Conservation (phyloP, 1,140 invertebrate species). For the Armadillidium nasatum region DNA sequence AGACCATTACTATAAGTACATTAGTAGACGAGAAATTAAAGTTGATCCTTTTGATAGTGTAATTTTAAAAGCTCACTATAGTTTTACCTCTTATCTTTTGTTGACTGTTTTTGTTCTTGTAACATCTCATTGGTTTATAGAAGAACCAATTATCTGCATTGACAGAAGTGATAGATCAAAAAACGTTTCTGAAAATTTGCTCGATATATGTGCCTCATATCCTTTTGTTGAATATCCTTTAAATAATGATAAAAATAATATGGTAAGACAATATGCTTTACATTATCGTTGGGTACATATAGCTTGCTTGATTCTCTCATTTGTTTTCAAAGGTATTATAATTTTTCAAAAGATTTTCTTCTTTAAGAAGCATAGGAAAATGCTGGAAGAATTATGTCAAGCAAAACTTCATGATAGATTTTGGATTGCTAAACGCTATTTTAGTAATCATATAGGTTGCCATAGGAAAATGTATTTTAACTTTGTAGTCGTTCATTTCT, state of each 20-base stretch:
- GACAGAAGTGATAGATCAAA: not conserved
- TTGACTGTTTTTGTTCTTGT: not conserved
- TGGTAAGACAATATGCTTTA: not conserved
- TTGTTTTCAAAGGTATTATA: not conserved
- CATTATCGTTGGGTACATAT: not conserved
- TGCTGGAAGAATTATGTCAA: not conserved
- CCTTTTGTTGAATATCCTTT: not conserved
- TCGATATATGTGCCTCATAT: not conserved
- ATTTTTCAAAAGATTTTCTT: not conserved
- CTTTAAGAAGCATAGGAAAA: not conserved
- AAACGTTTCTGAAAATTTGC: not conserved
- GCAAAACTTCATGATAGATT: not conserved
- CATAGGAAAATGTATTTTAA: not conserved
- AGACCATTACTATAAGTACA: not conserved
- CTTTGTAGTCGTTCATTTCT: not conserved
- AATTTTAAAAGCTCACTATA: not conserved
- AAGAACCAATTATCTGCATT: slow-evolving; percentile 8
- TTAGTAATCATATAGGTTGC: not conserved
- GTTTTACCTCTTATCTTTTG: not conserved
- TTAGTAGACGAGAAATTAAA: not conserved
- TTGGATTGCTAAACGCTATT: slow-evolving; percentile 8
- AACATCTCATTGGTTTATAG: not conserved
- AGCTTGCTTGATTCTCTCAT: not conserved
- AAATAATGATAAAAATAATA: slow-evolving; percentile 1
- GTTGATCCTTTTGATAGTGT: slow-evolving; percentile 8